Conservation (phyloP, 1,140 invertebrate genomes). For the Bombus consobrinus region DNA sequence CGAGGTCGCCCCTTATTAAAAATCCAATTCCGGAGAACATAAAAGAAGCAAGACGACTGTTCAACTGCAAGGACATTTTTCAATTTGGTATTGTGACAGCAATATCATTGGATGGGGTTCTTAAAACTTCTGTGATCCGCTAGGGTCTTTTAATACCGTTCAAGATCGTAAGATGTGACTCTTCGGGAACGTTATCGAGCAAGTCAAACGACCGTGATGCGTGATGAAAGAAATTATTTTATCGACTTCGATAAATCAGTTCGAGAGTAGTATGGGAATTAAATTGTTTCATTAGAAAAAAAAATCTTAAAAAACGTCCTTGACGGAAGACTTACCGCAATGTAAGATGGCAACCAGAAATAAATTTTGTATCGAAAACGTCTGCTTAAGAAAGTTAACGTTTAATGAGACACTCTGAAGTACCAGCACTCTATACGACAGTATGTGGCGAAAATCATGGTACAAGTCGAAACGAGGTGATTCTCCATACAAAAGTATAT, state of each 20-base stretch:
- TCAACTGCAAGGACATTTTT: not conserved
- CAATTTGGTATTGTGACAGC: constrained; percentile 3
- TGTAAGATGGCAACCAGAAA: not conserved
- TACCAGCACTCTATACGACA: no score
- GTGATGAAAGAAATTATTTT: not conserved
- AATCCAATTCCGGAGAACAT: not conserved
- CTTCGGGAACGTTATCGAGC: not conserved
- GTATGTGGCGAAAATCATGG: no score
- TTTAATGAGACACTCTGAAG: not conserved
- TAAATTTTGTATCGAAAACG: not conserved
- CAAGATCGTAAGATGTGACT: not conserved
- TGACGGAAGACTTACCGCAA: no score
- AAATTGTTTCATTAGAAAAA: not conserved
- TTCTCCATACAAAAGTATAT: no score
- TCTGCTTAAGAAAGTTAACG: not conserved
- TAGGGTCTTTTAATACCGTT: not conserved
- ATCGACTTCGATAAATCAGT: not conserved
- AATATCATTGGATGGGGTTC: not conserved
- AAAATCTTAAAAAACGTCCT: no score
- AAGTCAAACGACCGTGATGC: no score
- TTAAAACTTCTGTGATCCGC: not conserved
- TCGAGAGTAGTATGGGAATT: not conserved
- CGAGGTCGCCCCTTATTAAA: not conserved
- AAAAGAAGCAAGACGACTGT: not conserved
- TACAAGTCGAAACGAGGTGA: no score